Conservation (phyloP, 2,888 invertebrate species). For the Athrips mouffetella region DNA sequence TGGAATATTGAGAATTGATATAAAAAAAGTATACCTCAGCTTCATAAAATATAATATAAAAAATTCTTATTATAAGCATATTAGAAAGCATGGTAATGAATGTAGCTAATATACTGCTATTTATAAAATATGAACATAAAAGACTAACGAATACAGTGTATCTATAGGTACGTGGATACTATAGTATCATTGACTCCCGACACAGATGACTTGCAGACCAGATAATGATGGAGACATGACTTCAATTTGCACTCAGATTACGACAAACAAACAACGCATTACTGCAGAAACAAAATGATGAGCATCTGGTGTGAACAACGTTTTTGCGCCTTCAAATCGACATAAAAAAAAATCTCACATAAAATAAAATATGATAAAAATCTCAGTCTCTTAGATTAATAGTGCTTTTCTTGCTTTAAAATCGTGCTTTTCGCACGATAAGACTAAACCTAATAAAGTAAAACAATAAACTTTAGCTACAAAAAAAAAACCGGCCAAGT, state of each 20-base stretch:
- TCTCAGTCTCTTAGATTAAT: too few relatives aligned
- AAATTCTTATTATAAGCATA: background rate
- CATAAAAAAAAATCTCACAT: too few relatives aligned
- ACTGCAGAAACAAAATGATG: slow-evolving; percentile 4
- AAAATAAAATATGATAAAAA: too few relatives aligned
- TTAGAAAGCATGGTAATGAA: background rate
- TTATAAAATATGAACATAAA: background rate
- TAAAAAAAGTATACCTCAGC: too few relatives aligned
- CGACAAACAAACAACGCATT: slow-evolving; percentile 5
- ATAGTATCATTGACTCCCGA: slow-evolving; percentile 28
- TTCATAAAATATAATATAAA: background rate
- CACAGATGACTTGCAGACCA: slow-evolving; percentile 37
- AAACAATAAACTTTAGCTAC: too few relatives aligned
- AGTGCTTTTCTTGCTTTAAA: too few relatives aligned
- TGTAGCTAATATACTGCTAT: background rate
- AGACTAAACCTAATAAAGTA: too few relatives aligned
- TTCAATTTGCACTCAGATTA: slow-evolving; percentile 36
- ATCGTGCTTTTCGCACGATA: too few relatives aligned
- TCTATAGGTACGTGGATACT: slow-evolving; percentile 30
- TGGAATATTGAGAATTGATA: too few relatives aligned
- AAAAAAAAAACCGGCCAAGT: too few relatives aligned
- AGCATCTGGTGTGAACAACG: background rate
- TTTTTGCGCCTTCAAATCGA: too few relatives aligned
- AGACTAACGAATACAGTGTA: background rate
- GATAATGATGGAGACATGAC: slow-evolving; percentile 54